Conservation (phyloP, 2,113 vertebrate genomes). For the Pseudolaguvia tuberculata region DNA sequence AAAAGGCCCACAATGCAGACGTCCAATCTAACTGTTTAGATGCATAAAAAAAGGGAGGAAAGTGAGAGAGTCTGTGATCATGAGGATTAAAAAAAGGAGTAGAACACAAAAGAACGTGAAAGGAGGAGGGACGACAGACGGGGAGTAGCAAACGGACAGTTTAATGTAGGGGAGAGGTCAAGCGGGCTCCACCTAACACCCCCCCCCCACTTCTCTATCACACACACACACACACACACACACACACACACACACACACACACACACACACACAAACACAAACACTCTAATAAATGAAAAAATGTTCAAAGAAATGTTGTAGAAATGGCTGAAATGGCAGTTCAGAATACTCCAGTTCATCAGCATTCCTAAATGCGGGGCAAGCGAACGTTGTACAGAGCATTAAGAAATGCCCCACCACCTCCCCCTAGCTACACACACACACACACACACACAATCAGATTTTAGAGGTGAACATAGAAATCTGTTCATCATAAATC, state of each 20-base stretch:
- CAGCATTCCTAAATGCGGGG: neutral
- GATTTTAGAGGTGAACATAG: constrained; percentile 67
- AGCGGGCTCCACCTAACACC: constrained; percentile 58
- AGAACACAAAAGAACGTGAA: constrained; percentile 64
- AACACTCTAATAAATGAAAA: constrained; percentile 54
- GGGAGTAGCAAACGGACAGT: constrained; percentile 58
- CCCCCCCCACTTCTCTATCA: constrained; percentile 20
- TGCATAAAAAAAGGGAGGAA: neutral
- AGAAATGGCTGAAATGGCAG: neutral
- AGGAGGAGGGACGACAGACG: constrained; percentile 58
- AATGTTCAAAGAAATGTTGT: too few relatives aligned
- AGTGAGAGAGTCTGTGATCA: constrained; percentile 9
- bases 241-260: constrained; percentile 1
- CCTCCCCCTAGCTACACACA: constrained; percentile 5
- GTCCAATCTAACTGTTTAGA: neutral
- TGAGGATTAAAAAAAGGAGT: constrained; percentile 53
- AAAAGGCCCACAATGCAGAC: neutral
- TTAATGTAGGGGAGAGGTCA: constrained; percentile 69
- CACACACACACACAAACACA: constrained; percentile 1
- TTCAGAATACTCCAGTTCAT: neutral
- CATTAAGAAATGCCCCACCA: constrained; percentile 24
- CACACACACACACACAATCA: constrained; percentile 29
- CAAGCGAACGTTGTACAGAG: neutral
- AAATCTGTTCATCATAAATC: constrained; percentile 73
- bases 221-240: constrained; percentile 5